Evolutionary conservation across 2,888 invertebrate genomes (phyloP).

Genomic region (Reticulitermes lucifugus): DNA sequence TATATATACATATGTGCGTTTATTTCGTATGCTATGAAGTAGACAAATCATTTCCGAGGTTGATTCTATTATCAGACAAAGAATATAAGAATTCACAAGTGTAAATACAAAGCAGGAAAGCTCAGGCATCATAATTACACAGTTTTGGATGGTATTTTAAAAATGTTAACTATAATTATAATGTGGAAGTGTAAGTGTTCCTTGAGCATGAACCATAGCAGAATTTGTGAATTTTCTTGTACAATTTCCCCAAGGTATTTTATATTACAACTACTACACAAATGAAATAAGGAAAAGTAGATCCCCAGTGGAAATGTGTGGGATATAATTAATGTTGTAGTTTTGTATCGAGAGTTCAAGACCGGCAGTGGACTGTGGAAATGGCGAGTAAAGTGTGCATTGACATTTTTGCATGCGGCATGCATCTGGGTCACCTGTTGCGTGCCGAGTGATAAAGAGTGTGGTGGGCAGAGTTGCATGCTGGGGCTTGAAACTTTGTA

Average conservation of each 20-base stretch:
- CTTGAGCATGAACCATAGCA: conserved; percentile 9
- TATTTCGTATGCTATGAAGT: too few species aligned
- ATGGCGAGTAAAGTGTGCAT: conserved; percentile 7
- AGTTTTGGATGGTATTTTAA: conserved; percentile 7
- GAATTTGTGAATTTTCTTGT: conserved; percentile 6
- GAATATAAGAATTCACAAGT: neutral
- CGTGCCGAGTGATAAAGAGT: too few species aligned
- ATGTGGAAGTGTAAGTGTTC: neutral
- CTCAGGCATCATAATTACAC: conserved; percentile 10
- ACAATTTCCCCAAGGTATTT: neutral
- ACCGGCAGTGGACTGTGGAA: neutral
- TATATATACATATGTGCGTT: too few species aligned
- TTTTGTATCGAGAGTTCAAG: neutral
- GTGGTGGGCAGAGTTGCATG: neutral
- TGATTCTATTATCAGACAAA: conserved; percentile 12
- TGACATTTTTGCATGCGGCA: neutral
- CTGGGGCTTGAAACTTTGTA: conserved; percentile 1
- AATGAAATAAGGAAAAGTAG: conserved; percentile 10
- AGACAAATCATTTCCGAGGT: neutral
- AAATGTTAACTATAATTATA: conserved; percentile 5
- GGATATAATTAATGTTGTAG: neutral
- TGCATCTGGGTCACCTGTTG: neutral
- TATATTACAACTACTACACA: conserved; percentile 10
- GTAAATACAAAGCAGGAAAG: conserved; percentile 1
- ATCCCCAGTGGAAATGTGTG: neutral